Conservation (phyloP, 2,797 vertebrate species). For the Crax fasciolata region DNA sequence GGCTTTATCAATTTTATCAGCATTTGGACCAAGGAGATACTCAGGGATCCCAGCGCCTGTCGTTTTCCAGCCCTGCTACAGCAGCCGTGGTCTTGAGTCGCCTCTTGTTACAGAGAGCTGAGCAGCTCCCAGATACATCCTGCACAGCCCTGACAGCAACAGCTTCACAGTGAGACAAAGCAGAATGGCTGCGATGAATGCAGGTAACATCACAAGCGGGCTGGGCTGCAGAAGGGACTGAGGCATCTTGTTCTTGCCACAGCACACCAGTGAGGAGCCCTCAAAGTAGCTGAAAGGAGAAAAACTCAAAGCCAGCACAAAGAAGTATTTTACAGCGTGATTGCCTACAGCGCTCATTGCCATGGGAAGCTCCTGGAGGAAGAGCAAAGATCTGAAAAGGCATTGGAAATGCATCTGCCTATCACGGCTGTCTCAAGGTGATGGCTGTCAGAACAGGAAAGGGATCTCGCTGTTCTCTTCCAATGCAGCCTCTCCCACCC, state of each 20-base stretch:
- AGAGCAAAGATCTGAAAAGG: not conserved
- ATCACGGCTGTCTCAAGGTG: not conserved
- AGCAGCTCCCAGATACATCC: not conserved
- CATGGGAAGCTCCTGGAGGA: not conserved
- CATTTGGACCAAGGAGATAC: not conserved
- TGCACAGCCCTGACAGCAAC: rapidly evolving
- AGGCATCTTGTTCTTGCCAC: not conserved
- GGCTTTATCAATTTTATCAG: not conserved
- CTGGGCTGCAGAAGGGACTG: not conserved
- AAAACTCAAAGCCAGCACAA: constrained; percentile 11
- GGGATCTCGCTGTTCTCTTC: not conserved
- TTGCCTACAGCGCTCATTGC: not conserved
- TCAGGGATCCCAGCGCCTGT: not conserved
- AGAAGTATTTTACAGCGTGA: not conserved
- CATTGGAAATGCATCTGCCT: not conserved
- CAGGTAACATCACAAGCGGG: not conserved
- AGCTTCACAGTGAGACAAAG: not conserved
- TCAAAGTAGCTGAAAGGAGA: not conserved
- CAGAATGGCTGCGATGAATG: not conserved
- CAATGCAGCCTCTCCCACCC: not conserved
- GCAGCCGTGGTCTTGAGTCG: not conserved
- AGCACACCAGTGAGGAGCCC: not conserved
- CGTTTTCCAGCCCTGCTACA: not conserved
- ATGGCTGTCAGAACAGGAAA: not conserved
- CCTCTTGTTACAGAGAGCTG: not conserved